Conservation (phyloP, 2,113 vertebrate genomes). For the Crotalus viridis region DNA sequence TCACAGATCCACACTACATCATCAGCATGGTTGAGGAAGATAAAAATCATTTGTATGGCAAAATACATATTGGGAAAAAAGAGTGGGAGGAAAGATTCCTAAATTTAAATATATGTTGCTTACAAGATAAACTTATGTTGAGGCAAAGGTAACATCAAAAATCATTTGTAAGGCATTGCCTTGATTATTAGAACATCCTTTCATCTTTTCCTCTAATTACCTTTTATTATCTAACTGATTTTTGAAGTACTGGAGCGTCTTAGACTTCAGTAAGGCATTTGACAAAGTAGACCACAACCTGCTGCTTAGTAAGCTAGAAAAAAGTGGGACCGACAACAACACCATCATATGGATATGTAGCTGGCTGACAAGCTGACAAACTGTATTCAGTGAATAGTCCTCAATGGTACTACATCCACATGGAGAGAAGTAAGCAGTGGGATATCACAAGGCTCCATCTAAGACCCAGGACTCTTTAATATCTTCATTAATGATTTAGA, state of each 20-base stretch:
- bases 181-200: neutral
- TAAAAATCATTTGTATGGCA: neutral
- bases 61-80: neutral
- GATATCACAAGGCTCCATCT: too few relatives aligned
- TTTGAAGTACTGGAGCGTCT: neutral
- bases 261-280: too few relatives aligned
- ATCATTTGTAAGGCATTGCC: neutral
- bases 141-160: neutral
- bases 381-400: too few relatives aligned
- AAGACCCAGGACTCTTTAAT: too few relatives aligned
- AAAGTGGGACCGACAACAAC: too few relatives aligned
- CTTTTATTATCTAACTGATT: neutral
- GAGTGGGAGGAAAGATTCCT: neutral
- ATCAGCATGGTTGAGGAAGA: neutral
- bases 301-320: too few relatives aligned
- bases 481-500: too few relatives aligned
- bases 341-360: too few relatives aligned
- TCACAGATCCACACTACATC: neutral
- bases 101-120: neutral
- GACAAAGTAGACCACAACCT: too few relatives aligned
- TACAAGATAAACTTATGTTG: neutral
- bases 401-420: too few relatives aligned
- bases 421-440: too few relatives aligned
- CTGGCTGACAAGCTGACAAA: too few relatives aligned
- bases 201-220: neutral